Percentiles rank a stretch among this genome's conserved stretches.
Conservation (phyloP, 2,113 vertebrate genomes). For the Petromus typicus region DNA sequence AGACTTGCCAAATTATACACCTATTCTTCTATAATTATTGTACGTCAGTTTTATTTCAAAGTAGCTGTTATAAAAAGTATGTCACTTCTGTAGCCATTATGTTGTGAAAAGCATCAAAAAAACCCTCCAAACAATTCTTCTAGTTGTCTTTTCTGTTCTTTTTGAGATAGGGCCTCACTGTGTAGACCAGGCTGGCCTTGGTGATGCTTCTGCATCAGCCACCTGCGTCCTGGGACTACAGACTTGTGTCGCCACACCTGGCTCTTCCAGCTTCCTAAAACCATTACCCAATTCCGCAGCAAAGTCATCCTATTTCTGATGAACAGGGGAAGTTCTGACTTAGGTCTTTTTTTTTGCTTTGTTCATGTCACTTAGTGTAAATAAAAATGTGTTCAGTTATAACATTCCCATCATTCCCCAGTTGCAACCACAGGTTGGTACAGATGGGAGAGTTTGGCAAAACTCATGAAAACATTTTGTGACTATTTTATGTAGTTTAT, state of each 20-base stretch:
- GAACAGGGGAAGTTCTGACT: neutral
- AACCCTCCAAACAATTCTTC: neutral
- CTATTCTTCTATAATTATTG: neutral
- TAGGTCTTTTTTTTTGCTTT: neutral
- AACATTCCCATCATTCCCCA: neutral
- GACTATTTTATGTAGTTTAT: neutral
- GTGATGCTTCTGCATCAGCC: neutral
- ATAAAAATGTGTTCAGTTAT: neutral
- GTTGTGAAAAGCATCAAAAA: neutral
- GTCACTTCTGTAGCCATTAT: neutral
- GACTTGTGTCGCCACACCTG: rapidly evolving
- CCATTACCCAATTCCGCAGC: neutral
- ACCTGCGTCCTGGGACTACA: neutral
- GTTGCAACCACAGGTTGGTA: neutral
- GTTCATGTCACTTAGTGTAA: neutral
- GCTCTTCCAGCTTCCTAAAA: neutral
- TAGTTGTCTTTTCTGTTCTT: neutral
- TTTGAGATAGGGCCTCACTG: neutral
- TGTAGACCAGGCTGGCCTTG: neutral
- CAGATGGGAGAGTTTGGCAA: neutral
- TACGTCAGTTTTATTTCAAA: neutral
- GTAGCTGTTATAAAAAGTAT: neutral
- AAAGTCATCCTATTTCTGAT: neutral
- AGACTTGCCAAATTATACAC: neutral
- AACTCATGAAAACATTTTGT: neutral